Percentiles rank a stretch among this genome's conserved stretches.
These are phyloP conservation scores for Ametastegia equiseti DNA, from an alignment of 2,888 invertebrate species.

Conservation along the genomic window DNA sequence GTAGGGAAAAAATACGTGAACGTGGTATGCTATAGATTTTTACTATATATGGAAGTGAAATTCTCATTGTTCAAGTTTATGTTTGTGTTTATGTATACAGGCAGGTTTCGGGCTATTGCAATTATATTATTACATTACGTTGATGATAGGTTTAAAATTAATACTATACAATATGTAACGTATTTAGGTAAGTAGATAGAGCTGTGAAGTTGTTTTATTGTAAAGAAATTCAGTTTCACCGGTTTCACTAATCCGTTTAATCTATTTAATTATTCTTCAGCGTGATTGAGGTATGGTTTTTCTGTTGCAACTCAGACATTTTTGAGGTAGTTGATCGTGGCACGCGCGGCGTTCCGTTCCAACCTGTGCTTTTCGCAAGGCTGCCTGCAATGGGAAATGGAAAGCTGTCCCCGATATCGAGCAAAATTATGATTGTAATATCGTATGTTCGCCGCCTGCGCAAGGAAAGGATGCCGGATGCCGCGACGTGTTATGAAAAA, in stretches of 20 bases:
- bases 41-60: conserved; percentile 50
- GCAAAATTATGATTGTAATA: no score
- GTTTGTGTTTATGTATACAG: conserved; percentile 51
- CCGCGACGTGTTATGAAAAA: neutral
- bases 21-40: neutral
- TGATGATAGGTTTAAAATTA: conserved; percentile 20
- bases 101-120: conserved; percentile 61
- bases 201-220: neutral
- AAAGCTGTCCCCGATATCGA: no score
- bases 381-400: no score
- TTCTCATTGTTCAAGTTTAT: conserved; percentile 32
- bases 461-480: neutral
- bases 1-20: neutral
- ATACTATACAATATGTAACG: conserved; percentile 27
- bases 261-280: neutral
- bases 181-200: conserved; percentile 20
- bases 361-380: no score
- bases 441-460: no score
- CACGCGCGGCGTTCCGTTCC: conserved; percentile 21
- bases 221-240: conserved; percentile 42
- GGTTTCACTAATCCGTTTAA: conserved; percentile 11
- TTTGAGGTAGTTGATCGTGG: conserved; percentile 50
- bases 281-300: conserved; percentile 63
- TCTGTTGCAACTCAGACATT: conserved; percentile 61
- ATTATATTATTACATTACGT: conserved; percentile 37